Base-by-base conservation (phyloP, 2,888 invertebrate genomes). In the Drosophila testacea region DNA sequence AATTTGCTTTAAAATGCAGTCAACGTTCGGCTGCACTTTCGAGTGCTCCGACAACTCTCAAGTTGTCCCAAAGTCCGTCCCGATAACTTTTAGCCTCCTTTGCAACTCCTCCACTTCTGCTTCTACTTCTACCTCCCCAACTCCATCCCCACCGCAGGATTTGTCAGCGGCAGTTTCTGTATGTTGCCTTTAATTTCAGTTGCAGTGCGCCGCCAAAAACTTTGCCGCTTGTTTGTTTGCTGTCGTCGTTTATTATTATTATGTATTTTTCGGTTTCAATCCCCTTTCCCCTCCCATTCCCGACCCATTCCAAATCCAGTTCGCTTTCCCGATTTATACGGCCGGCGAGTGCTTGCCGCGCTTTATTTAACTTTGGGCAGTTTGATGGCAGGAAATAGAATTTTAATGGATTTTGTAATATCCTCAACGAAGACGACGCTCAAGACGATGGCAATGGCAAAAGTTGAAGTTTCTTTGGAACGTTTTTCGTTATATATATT, bases 401-500 rank as follows among this genome's bases (percentile, higher is more conserved):
- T 85, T 87, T 84, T 85, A 85, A 85, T 85, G 85, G 85, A 87
- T 85, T 85, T 85, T 85, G 82, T 87, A 85, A 87, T 85, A 87
- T 79, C 83, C 78, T 73, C 76, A 59, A 70, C 64, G 69, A 64
- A 48, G 65, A 60, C 68, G 57, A 44, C 46, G 69, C 6, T 6
- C 7, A 32, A 32, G 6, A 28, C 50, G 39, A 44, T 34, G 46
- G 42, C 67, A 60, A 66, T 44, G 60, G 66, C 55, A 51, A 56
- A 82, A 72, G 68, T 83, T 84, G 73, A 55, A 66, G 61, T 77
- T 83, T 68, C 64, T 57, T 61, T 66, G 50, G 39, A 42, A 11
- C 39, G 56, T 22, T 39, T 59, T 60, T 30, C 34, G 50, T 57
- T 22, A 22, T 3, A 22, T 22, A 22, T 22, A n/a, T 63, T 34